Base-by-base conservation (phyloP, 1,140 invertebrate species). In the Anoplolepis gracilipes region DNA sequence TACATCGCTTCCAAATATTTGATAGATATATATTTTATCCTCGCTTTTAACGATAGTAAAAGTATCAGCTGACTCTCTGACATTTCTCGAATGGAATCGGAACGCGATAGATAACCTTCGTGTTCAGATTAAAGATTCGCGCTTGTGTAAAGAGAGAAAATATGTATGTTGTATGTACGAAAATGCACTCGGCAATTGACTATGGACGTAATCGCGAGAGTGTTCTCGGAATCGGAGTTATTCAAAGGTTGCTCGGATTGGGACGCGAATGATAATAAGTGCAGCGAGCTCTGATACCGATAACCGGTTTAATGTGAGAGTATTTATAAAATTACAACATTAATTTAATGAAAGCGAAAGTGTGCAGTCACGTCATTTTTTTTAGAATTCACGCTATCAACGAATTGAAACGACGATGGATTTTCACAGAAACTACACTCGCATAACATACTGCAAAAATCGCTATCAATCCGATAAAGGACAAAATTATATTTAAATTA, bases 71-170 rank as follows among this genome's bases (percentile, higher is more conserved):
- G 25, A 39, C 53, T 69, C 64, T 70, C 19, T 81, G 77, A 57
- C 28, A 25, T 73, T 72, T 82, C 78, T 61, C 11, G 2, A 5
- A 7, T 53, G 53, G 67, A 82, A 82, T 82, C 78, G 67, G 78
- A 82, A 39, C 65, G 53, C 78, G 55, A 82, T 73, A 82, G 78
- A 82, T 73, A 82, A 82, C 67, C 67, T 82, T 73, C 78, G 67
- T 73, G 36, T 82, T 73, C 42, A 82, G 78, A 53, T 82, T 82
- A 82, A 79, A 82, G 78, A 67, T 70, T 33, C 33, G 7, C 28
- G 0, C 19, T n/a, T 22, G 65, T 11, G 7, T 46, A 55, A 10
- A 39, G 46, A 55, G 46, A 55, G 77, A 70, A 70, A 57, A 57
- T 33, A 57, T 30, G 6, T 70, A 33, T 49, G 11, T 73, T 8